Percentiles rank a stretch among this genome's conserved stretches.
Conservation (phyloP, 2,797 vertebrate species). For the Echeneis naucrates region DNA sequence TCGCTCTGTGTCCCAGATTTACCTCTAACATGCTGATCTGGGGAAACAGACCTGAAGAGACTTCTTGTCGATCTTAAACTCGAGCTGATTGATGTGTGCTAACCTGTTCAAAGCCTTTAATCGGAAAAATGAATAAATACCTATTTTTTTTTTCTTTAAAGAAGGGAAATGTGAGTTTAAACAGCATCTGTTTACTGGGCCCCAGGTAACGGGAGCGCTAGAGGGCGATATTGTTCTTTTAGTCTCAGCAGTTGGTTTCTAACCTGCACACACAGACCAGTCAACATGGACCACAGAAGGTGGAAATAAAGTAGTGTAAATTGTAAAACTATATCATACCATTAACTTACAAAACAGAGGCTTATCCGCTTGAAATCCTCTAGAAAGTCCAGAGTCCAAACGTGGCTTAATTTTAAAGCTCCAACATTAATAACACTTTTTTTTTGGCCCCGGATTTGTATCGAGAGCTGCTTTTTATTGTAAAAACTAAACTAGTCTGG, state of each 20-base stretch:
- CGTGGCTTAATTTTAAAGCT: neutral
- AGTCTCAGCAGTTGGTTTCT: slow-evolving; percentile 16
- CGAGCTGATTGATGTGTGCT: neutral
- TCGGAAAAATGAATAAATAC: no score
- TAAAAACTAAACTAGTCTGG: no score
- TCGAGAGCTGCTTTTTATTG: neutral
- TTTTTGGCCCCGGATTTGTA: neutral
- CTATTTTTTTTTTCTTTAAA: no score
- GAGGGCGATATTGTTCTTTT: slow-evolving; percentile 83
- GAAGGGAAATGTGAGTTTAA: neutral
- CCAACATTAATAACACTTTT: neutral
- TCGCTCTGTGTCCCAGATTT: neutral
- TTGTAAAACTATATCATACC: no score
- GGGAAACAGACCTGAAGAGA: neutral
- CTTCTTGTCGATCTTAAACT: neutral
- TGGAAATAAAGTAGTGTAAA: neutral
- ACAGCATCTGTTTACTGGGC: neutral
- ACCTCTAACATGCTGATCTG: accelerated
- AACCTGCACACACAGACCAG: slow-evolving; percentile 33
- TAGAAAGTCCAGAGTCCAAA: neutral
- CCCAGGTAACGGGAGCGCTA: slow-evolving; percentile 63
- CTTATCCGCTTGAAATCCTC: neutral
- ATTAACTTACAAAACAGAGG: neutral
- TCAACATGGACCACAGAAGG: slow-evolving; percentile 11
- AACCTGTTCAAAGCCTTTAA: neutral